Percentiles rank a stretch among this genome's conserved stretches.
phyloP scores from a whole-genome alignment of 2,113 vertebrate species.

The Callionymus lyra region DNA sequence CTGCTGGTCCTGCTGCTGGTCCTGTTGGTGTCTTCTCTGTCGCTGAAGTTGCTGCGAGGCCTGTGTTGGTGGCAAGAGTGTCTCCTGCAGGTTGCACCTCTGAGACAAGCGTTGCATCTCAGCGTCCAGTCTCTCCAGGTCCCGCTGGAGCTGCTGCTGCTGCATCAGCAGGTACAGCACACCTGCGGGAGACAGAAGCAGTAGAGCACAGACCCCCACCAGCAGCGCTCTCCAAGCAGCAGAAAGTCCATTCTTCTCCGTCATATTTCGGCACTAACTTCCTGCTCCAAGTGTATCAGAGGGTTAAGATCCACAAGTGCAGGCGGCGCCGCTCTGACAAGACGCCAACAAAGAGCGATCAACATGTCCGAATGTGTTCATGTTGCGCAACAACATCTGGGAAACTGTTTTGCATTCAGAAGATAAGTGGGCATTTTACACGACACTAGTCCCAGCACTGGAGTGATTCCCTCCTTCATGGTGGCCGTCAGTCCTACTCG shows the following conservation, averaged over 20 bases:
- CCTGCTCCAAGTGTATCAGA: constrained; percentile 14
- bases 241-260: constrained; percentile 14
- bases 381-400: constrained; percentile 42
- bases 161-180: constrained; percentile 66
- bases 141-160: constrained; percentile 62
- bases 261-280: constrained; percentile 26
- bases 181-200: constrained; percentile 63
- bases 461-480: no score
- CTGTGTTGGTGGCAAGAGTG: neutral
- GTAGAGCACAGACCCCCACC: constrained; percentile 53
- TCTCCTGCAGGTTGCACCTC: constrained; percentile 21
- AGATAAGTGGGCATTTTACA: constrained; percentile 28
- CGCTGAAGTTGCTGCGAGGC: constrained; percentile 42
- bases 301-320: constrained; percentile 17
- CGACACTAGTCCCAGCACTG: no score
- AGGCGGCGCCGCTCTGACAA: constrained; percentile 32
- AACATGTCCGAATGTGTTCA: constrained; percentile 42
- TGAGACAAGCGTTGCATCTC: constrained; percentile 40
- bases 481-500: no score
- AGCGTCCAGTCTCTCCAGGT: constrained; percentile 61
- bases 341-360: constrained; percentile 34
- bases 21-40: constrained; percentile 68
- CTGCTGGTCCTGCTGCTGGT: constrained; percentile 36
- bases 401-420: constrained; percentile 30
- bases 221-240: constrained; percentile 43